Conservation (phyloP, 2,888 invertebrate genomes). For the Leucoma salicis region DNA sequence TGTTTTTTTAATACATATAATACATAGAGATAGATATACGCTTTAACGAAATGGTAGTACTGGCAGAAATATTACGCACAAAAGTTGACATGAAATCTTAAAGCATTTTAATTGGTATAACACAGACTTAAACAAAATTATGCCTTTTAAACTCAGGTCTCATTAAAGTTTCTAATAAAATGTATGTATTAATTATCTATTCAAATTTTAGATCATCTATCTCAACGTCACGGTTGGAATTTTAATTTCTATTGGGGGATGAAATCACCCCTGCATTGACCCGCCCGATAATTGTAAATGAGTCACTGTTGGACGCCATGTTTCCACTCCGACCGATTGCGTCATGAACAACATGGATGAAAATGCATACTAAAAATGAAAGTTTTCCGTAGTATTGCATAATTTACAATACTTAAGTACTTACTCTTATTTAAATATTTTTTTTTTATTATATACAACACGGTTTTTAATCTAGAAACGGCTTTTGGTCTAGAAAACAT, state of each 20-base stretch:
- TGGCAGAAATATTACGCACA: too few species aligned
- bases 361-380: not conserved
- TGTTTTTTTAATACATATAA: too few species aligned
- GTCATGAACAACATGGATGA: constrained; percentile 10
- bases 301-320: constrained; percentile 40
- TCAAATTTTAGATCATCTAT: constrained; percentile 56
- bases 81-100: too few species aligned
- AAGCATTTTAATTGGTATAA: too few species aligned
- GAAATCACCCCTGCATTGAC: constrained; percentile 44
- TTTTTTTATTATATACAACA: too few species aligned
- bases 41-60: too few species aligned
- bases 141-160: constrained; percentile 3
- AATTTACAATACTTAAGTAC: too few species aligned
- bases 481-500: too few species aligned
- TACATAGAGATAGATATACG: too few species aligned
- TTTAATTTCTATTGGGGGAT: constrained; percentile 60
- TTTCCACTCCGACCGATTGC: constrained; percentile 7
- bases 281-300: constrained; percentile 56
- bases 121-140: not conserved
- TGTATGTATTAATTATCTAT: constrained; percentile 40
- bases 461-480: too few species aligned
- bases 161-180: constrained; percentile 35
- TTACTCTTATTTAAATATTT: too few species aligned
- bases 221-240: constrained; percentile 53
- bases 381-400: too few species aligned